These are phyloP conservation scores for Anadara kagoshimensis DNA, from an alignment of 1,140 invertebrate species.

Conservation along the genomic window DNA sequence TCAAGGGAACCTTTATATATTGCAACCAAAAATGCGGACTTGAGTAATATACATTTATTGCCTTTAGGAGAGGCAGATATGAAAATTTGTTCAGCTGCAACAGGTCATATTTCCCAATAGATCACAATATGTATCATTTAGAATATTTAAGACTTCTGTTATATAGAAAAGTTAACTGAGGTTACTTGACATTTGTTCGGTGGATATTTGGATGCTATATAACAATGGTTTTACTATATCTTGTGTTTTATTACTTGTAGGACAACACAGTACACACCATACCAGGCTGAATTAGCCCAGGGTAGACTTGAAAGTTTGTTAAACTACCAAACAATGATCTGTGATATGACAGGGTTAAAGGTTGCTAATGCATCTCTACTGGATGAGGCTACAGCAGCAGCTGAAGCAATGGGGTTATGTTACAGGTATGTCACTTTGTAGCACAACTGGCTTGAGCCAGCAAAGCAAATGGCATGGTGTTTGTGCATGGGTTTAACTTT, in stretches of 20 bases:
- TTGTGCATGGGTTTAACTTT: too few species aligned
- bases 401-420: slow-evolving; percentile 94
- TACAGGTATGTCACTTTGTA: slow-evolving; percentile 78
- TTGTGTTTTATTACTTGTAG: slow-evolving; percentile 60
- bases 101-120: too few species aligned
- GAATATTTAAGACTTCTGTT: background rate
- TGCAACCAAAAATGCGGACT: too few species aligned
- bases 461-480: too few species aligned
- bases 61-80: too few species aligned
- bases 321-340: slow-evolving; percentile 98
- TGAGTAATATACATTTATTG: too few species aligned
- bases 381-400: slow-evolving; percentile 98
- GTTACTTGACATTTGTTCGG: background rate
- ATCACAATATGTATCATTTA: too few species aligned
- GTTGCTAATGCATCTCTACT: slow-evolving; percentile 97
- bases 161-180: too few species aligned
- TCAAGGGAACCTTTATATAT: too few species aligned
- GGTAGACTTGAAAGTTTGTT: slow-evolving; percentile 95
- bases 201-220: background rate
- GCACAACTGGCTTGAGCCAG: too few species aligned
- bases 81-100: too few species aligned
- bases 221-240: background rate
- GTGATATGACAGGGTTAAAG: slow-evolving; percentile 94
- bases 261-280: slow-evolving; percentile 82
- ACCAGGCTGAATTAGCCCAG: slow-evolving; percentile 93